A percentile compares a stretch with the other conserved stretches of the same genome.
phyloP scores from a whole-genome alignment of 2,797 vertebrate species.

The Fistularia tabacaria region DNA sequence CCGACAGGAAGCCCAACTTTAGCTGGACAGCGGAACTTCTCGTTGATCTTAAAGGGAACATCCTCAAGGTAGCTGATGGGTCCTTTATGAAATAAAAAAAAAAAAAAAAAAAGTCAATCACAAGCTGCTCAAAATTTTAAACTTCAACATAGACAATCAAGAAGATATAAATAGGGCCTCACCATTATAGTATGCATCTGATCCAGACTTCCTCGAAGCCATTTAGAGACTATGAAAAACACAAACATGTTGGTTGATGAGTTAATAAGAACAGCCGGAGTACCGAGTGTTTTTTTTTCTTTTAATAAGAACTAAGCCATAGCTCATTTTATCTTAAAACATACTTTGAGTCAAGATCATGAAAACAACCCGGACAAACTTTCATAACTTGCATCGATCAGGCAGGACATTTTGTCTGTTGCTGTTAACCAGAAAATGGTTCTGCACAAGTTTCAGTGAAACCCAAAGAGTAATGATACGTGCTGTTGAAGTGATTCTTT shows the following conservation, averaged over 20 bases:
- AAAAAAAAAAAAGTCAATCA: background rate
- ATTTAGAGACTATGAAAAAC: conserved; percentile 89
- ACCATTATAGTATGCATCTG: conserved; percentile 90
- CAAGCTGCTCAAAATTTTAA: conserved; percentile 4
- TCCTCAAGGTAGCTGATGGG: conserved; percentile 96
- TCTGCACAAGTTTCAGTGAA: no score
- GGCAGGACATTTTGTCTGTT: no score
- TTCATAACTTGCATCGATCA: no score
- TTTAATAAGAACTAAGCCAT: no score
- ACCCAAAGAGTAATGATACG: background rate
- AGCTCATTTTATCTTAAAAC: no score
- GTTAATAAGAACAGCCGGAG: background rate
- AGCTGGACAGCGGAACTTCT: conserved; percentile 90
- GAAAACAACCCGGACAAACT: no score
- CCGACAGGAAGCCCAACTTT: conserved; percentile 95
- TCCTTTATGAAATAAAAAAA: conserved; percentile 65
- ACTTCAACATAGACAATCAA: background rate
- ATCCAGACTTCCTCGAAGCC: conserved; percentile 96
- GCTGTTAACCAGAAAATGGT: no score
- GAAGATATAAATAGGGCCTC: conserved; percentile 53
- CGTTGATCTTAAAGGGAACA: conserved; percentile 96
- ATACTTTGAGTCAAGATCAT: no score
- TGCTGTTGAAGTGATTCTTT: background rate
- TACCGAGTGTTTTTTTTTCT: background rate
- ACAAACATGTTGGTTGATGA: background rate